Evolutionary conservation across 2,888 invertebrate species (phyloP).

Genomic region (Chrysolina americana): DNA sequence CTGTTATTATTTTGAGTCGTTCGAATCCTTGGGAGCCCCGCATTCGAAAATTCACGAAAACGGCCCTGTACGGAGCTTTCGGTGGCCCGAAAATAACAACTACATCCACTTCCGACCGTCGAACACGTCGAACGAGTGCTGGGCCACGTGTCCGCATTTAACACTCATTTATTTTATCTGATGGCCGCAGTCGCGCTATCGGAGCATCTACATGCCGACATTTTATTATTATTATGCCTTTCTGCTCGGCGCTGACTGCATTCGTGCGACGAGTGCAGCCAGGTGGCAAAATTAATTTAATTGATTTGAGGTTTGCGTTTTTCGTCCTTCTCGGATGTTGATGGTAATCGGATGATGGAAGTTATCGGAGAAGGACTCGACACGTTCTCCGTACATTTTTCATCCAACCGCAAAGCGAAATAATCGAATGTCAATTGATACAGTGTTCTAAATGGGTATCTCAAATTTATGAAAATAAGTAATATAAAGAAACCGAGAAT

Average conservation of each 20-base stretch:
- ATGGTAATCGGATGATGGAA: too few species aligned
- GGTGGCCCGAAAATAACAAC: constrained; percentile 35
- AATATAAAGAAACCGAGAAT: too few species aligned
- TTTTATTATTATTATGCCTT: constrained; percentile 60
- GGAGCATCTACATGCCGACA: constrained; percentile 59
- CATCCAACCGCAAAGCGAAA: too few species aligned
- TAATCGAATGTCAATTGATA: too few species aligned
- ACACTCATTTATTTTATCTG: constrained; percentile 63
- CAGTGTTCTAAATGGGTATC: too few species aligned
- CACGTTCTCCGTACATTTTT: too few species aligned
- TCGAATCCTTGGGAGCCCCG: neutral
- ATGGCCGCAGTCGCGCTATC: constrained; percentile 53
- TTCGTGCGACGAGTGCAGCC: constrained; percentile 46
- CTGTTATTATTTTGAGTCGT: too few species aligned
- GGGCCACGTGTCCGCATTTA: constrained; percentile 61
- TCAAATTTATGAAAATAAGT: too few species aligned
- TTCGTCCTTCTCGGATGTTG: too few species aligned
- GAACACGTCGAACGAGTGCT: constrained; percentile 37
- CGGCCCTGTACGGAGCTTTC: neutral
- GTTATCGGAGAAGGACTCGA: too few species aligned
- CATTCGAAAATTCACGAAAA: neutral
- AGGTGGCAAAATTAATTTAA: constrained; percentile 56
- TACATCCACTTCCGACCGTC: constrained; percentile 47
- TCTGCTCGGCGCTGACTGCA: constrained; percentile 42
- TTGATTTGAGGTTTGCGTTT: constrained; percentile 51